A percentile compares a stretch with the other conserved stretches of the same genome.
Evolutionary conservation across 2,113 vertebrate genomes (phyloP).

Genomic region (Lepidothrix coronata): DNA sequence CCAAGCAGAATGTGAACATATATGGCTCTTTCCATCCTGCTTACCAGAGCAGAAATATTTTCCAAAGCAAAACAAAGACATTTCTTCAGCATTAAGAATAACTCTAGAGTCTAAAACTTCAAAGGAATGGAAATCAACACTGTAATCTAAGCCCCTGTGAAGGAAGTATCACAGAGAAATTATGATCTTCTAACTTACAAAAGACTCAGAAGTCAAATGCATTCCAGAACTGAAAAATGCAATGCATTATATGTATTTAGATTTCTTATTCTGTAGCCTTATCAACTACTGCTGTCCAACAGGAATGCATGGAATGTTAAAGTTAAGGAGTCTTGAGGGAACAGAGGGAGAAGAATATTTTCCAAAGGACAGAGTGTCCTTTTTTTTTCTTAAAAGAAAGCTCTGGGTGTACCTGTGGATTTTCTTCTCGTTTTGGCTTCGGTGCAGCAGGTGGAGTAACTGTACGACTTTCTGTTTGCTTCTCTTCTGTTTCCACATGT

Average conservation of each 20-base stretch:
- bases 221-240: not conserved
- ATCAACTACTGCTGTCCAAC: not conserved
- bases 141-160: not conserved
- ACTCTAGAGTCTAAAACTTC: not conserved
- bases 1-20: not conserved
- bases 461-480: conserved; percentile 78
- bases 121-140: not conserved
- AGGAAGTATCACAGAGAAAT: not conserved
- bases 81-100: not conserved
- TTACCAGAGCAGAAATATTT: not conserved
- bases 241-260: not conserved
- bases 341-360: not conserved
- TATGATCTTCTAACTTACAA: not conserved
- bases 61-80: not conserved
- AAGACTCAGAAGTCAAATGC: not conserved
- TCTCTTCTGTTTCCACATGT: conserved; percentile 85
- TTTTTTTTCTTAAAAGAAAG: not conserved
- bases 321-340: not conserved
- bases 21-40: not conserved
- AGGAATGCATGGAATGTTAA: not conserved
- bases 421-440: conserved; percentile 93
- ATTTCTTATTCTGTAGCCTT: not conserved
- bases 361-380: not conserved
- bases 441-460: conserved; percentile 84
- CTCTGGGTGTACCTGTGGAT: conserved; percentile 83